Evolutionary conservation across 2,888 invertebrate genomes (phyloP).

Genomic region (Sarcophaga variegata): DNA sequence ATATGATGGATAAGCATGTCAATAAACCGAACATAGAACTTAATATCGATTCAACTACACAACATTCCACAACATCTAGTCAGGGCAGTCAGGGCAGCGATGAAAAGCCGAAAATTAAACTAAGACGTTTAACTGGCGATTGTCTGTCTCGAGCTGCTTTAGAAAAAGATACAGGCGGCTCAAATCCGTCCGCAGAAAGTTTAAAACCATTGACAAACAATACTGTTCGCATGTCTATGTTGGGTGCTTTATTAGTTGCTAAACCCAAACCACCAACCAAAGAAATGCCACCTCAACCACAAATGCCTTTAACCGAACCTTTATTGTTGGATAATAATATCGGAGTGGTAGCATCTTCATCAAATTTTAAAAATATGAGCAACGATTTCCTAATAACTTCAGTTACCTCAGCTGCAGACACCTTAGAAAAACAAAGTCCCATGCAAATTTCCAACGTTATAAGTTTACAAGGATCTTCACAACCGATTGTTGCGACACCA

Average conservation of each 20-base stretch:
- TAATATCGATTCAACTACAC: slow-evolving; percentile 42
- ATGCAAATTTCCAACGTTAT: slow-evolving; percentile 70
- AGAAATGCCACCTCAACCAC: slow-evolving; percentile 63
- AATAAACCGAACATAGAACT: slow-evolving; percentile 73
- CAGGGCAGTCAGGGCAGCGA: slow-evolving; percentile 25
- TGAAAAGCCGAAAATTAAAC: slow-evolving; percentile 73
- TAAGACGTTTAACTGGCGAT: slow-evolving; percentile 77
- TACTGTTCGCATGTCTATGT: slow-evolving; percentile 7
- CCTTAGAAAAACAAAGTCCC: slow-evolving; percentile 7
- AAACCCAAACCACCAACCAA: slow-evolving; percentile 68
- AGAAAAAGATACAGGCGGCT: slow-evolving; percentile 9
- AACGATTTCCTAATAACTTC: slow-evolving; percentile 72
- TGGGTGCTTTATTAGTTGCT: slow-evolving; percentile 70
- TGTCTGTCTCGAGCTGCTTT: slow-evolving; percentile 69
- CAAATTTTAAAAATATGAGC: slow-evolving; percentile 65
- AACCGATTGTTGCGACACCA: not conserved
- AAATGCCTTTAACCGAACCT: slow-evolving; percentile 63
- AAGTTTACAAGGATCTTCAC: slow-evolving; percentile 58
- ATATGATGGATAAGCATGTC: slow-evolving; percentile 75
- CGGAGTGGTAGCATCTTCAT: not conserved
- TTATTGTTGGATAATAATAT: slow-evolving; percentile 42
- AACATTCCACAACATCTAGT: slow-evolving; percentile 43
- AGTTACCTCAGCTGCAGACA: slow-evolving; percentile 67
- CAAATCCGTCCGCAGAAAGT: not conserved
- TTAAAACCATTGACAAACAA: not conserved